Evolutionary conservation across 1,140 invertebrate species (phyloP).

Genomic region (Drosophila seguyi): DNA sequence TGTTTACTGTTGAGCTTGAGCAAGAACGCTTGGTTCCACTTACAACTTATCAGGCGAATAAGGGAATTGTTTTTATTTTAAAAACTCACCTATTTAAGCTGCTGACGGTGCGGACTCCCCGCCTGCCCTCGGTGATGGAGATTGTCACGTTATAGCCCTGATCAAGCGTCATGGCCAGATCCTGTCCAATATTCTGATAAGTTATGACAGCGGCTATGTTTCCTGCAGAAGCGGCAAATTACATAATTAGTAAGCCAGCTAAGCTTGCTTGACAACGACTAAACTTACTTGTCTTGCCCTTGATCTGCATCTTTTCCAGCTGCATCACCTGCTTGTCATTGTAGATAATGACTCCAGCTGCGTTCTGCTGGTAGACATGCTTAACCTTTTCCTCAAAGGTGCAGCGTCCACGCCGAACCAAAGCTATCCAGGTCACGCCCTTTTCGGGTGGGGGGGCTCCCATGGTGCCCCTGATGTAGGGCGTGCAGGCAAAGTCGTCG

Average conservation of each 20-base stretch:
- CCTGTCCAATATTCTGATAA: constrained; percentile 90
- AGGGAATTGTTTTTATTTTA: no score
- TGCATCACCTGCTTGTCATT: constrained; percentile 89
- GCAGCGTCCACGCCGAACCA: constrained; percentile 90
- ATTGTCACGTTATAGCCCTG: constrained; percentile 89
- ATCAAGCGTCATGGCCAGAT: constrained; percentile 89
- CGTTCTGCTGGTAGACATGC: constrained; percentile 89
- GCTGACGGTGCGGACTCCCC: constrained; percentile 87
- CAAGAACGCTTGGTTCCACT: no score
- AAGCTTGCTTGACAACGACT: no score
- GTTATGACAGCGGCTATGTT: constrained; percentile 93
- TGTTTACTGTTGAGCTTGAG: no score
- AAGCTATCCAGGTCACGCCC: constrained; percentile 90
- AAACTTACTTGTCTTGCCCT: constrained; percentile 88
- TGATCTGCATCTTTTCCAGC: constrained; percentile 90
- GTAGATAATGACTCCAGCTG: constrained; percentile 91
- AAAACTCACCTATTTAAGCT: constrained; percentile 85
- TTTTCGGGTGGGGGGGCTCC: constrained; percentile 86
- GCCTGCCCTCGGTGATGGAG: constrained; percentile 88
- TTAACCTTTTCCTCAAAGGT: constrained; percentile 91
- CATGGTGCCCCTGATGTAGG: constrained; percentile 86
- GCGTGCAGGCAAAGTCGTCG: constrained; percentile 89
- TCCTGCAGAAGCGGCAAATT: constrained; percentile 85
- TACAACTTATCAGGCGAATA: no score
- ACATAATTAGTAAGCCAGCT: background rate